These are phyloP conservation scores for Lanistes nyassanus DNA, from an alignment of 1,140 invertebrate genomes.

Conservation along the genomic window DNA sequence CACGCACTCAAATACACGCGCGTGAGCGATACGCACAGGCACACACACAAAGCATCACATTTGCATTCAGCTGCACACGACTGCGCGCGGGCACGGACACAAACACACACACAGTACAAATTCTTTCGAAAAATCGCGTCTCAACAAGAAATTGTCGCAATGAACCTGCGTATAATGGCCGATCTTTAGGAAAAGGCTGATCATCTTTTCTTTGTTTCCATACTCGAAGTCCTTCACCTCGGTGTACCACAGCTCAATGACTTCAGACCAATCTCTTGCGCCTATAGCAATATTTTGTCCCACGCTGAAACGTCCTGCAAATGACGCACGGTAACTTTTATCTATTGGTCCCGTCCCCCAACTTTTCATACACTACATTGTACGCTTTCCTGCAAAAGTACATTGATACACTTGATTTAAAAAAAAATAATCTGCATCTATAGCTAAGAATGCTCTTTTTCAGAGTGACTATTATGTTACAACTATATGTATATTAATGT, in stretches of 20 bases:
- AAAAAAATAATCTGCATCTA: no score
- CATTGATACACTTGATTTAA: no score
- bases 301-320: constrained; percentile 37
- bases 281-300: constrained; percentile 43
- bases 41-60: no score
- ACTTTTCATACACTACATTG: no score
- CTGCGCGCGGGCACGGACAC: background rate
- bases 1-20: background rate
- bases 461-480: no score
- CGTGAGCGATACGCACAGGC: background rate
- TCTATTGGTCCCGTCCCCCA: no score
- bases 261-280: constrained; percentile 25
- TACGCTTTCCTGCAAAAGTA: no score
- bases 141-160: background rate
- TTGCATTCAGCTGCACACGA: background rate
- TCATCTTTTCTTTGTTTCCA: constrained; percentile 15
- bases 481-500: no score
- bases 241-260: constrained; percentile 35
- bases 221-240: constrained; percentile 38
- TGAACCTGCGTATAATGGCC: constrained; percentile 50
- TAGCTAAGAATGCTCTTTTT: no score
- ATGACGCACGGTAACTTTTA: background rate
- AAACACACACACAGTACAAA: background rate
- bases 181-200: constrained; percentile 18
- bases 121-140: background rate